Evolutionary conservation across 2,113 vertebrate genomes (phyloP), one percentile per base, ranked within the genome.

Genomic region (Aviceda subcristata): DNA sequence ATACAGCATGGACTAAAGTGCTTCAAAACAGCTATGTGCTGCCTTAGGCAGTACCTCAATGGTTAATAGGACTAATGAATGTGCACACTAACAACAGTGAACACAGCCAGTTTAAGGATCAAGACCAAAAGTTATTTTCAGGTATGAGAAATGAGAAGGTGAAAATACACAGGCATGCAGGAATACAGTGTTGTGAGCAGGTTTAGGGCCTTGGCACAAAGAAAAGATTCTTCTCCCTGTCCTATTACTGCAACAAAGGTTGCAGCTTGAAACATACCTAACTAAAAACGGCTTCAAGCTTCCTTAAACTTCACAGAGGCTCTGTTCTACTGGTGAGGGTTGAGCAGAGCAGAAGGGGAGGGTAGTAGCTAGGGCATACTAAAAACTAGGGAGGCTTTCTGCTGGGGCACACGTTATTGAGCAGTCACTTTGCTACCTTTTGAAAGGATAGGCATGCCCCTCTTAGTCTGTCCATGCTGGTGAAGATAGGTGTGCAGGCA

Each of bases 61-160:
- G 79, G 87, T 92, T 97, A 94, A 82, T 38, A 69, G 77, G 79
- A 32, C 69, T 94, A 95, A 96, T 75, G 82, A 90, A 90, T 46
- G 75, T 80, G 82, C 82, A 66, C 23, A 7, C 36, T 74, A 93
- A 84, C 53, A 71, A 22, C 63, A 87, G 75, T 21, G 66, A 96
- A 45, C 5, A 8, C 17, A 26, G 63, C 30, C 46, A 51, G n/a
- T 66, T 76, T 81, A 46, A 76, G 88, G 78, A 71, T 78, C 76
- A 64, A 84, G 55, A 53, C 72, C 39, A 67, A 95, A 86, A 81
- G 55, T 71, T 66, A 24, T 36, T 88, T 92, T 81, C 41, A 79
- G 87, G 11, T 74, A 22, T 75, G 64, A 69, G 43, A 81, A 90
- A 90, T 32, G 66, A 73, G 45, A 78, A 19, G 15, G 43, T 78